phyloP scores from a whole-genome alignment of 2,797 vertebrate genomes.

The Ammospiza maritima region DNA sequence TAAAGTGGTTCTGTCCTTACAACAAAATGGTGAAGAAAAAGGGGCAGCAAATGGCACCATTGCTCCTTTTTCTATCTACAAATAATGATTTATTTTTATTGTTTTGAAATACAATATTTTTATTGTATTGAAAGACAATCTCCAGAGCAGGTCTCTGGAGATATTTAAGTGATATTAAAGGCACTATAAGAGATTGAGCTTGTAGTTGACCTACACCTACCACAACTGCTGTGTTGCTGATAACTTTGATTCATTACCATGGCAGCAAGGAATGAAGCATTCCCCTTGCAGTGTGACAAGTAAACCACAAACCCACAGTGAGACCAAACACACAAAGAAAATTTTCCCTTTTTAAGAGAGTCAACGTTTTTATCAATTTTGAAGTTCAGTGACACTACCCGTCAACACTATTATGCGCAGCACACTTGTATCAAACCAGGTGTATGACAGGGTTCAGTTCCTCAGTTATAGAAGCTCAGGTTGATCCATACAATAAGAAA shows the following conservation, averaged over 20 bases:
- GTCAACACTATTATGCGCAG: not conserved
- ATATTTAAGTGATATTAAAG: not conserved
- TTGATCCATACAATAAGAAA: not conserved
- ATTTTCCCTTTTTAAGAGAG: not conserved
- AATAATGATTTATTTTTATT: not conserved
- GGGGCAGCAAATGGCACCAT: not conserved
- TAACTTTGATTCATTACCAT: not conserved
- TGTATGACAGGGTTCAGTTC: not conserved
- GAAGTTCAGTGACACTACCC: not conserved
- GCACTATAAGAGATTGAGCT: not conserved
- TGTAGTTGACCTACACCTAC: not conserved
- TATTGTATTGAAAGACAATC: not conserved
- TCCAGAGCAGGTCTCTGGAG: not conserved
- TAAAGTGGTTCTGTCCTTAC: not conserved
- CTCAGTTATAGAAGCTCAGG: not conserved
- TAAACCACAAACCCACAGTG: not conserved
- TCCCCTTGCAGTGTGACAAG: not conserved
- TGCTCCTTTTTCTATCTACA: not conserved
- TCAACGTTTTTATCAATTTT: not conserved
- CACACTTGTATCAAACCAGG: accelerated
- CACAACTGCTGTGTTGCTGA: not conserved
- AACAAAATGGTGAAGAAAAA: not conserved
- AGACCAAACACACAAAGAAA: not conserved
- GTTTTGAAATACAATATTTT: not conserved
- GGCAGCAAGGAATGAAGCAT: not conserved